Conservation (phyloP, 2,113 vertebrate species). For the Carollia perspicillata region DNA sequence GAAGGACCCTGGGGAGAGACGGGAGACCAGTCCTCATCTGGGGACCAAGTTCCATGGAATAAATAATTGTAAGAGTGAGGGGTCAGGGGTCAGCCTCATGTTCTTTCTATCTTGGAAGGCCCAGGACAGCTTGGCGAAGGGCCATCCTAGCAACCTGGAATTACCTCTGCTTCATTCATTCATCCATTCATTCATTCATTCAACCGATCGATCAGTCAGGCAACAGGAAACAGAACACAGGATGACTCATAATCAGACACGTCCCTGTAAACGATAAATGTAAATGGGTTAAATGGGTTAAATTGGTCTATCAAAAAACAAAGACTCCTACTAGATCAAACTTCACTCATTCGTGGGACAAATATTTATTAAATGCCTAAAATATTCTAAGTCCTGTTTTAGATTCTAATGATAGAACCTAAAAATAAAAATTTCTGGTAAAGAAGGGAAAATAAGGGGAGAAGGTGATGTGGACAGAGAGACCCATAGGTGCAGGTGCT, state of each 20-base stretch:
- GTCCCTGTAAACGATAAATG: neutral
- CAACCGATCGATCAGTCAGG: neutral
- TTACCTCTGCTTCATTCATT: neutral
- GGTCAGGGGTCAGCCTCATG: neutral
- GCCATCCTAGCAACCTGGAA: neutral
- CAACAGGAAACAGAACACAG: neutral
- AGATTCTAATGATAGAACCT: neutral
- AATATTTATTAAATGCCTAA: neutral
- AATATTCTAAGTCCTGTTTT: neutral
- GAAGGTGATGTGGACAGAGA: neutral
- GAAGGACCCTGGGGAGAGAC: neutral
- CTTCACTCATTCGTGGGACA: neutral
- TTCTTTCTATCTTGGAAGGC: neutral
- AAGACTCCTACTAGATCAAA: neutral
- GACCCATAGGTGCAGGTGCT: too few relatives aligned
- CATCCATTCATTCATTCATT: neutral
- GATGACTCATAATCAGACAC: neutral
- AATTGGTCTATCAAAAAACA: neutral
- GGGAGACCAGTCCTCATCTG: neutral
- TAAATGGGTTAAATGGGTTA: neutral
- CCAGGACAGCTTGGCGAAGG: neutral
- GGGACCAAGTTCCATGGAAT: neutral
- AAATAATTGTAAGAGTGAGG: neutral
- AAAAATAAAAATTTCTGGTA: neutral
- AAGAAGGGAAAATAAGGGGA: neutral